Conservation (phyloP, 2,113 vertebrate species). For the Nanorana parkeri region DNA sequence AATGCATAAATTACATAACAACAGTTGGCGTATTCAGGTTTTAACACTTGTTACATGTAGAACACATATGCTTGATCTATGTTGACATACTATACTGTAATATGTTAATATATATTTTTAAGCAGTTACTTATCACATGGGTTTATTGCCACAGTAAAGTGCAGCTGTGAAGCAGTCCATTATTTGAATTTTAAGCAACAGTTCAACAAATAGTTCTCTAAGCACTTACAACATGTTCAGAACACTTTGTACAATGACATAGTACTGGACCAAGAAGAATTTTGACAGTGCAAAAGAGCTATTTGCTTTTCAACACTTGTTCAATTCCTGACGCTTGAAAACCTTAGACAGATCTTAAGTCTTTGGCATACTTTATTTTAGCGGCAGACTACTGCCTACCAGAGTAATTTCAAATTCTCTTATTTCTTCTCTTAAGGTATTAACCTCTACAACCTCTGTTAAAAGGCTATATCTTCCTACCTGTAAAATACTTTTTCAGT, state of each 20-base stretch:
- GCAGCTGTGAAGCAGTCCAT: too few relatives aligned
- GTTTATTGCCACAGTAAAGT: too few relatives aligned
- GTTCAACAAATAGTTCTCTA: constrained; percentile 15
- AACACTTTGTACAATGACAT: not conserved
- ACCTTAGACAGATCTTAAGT: constrained; percentile 16
- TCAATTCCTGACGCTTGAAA: constrained; percentile 4
- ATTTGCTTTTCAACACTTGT: not conserved
- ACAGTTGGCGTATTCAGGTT: too few relatives aligned
- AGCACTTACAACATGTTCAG: not conserved
- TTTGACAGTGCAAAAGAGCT: not conserved
- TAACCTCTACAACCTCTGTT: constrained; percentile 39
- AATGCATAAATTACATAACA: too few relatives aligned
- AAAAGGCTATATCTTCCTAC: constrained; percentile 32
- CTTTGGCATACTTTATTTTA: constrained; percentile 29
- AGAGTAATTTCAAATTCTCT: constrained; percentile 36
- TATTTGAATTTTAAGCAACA: not conserved
- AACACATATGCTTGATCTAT: too few relatives aligned
- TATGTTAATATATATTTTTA: too few relatives aligned
- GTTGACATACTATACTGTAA: too few relatives aligned
- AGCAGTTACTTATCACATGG: too few relatives aligned
- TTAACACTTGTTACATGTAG: too few relatives aligned
- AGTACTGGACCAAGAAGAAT: not conserved
- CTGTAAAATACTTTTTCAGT: constrained; percentile 27
- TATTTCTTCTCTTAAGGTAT: constrained; percentile 31
- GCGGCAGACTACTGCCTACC: constrained; percentile 16